phyloP scores from a whole-genome alignment of 2,888 invertebrate species.

The Plemyria rubiginata region DNA sequence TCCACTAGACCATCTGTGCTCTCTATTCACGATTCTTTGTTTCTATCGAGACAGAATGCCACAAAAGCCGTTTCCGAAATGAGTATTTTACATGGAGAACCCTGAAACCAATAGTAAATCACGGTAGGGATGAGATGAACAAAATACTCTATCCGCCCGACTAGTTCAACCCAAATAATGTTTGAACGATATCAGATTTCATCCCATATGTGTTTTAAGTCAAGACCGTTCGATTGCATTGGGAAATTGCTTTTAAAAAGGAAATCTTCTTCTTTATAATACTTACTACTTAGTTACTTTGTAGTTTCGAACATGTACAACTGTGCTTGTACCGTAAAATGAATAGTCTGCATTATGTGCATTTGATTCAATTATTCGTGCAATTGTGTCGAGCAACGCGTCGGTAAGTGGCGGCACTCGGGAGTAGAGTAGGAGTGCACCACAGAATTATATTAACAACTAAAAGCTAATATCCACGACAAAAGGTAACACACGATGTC shows the following conservation, averaged over 20 bases:
- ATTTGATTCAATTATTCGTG: constrained; percentile 21
- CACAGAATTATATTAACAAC: constrained; percentile 6
- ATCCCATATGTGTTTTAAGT: not conserved
- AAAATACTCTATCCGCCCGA: not conserved
- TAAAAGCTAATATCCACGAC: too few relatives aligned
- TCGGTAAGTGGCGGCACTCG: constrained; percentile 15
- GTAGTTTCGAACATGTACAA: not conserved
- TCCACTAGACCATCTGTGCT: too few relatives aligned
- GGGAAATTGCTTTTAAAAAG: not conserved
- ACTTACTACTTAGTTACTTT: not conserved
- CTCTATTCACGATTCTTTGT: not conserved
- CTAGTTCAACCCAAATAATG: not conserved
- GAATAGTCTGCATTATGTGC: constrained; percentile 15
- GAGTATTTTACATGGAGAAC: not conserved
- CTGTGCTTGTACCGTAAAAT: not conserved
- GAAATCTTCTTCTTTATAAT: not conserved
- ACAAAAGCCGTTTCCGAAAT: not conserved
- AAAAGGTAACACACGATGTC: too few relatives aligned
- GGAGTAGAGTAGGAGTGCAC: constrained; percentile 8
- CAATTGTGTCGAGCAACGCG: constrained; percentile 10
- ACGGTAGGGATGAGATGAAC: not conserved
- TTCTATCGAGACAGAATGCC: not conserved
- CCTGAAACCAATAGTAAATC: not conserved
- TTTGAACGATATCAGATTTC: not conserved
- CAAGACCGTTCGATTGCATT: not conserved